A percentile compares a stretch with the other conserved stretches of the same genome.
Conservation (phyloP, 2,113 vertebrate genomes). For the Microcebus ravelobensis region DNA sequence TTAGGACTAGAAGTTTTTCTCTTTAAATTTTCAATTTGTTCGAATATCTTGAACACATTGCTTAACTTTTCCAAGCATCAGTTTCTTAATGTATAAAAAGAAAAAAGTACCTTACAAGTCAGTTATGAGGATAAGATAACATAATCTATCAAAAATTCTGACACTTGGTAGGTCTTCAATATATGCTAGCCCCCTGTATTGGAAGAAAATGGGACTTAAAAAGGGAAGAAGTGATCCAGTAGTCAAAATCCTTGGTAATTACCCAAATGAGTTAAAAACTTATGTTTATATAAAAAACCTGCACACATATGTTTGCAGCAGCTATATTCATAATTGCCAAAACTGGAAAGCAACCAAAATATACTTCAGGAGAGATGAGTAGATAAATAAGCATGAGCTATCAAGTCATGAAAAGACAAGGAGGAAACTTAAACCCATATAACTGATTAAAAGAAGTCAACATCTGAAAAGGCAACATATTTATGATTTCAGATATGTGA, state of each 20-base stretch:
- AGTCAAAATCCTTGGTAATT: neutral
- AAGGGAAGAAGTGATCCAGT: neutral
- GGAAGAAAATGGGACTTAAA: neutral
- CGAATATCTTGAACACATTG: neutral
- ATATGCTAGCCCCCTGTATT: neutral
- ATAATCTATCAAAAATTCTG: constrained; percentile 5
- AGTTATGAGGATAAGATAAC: neutral
- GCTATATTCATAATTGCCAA: neutral
- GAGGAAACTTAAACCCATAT: neutral
- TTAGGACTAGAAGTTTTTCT: neutral
- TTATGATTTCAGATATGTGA: neutral
- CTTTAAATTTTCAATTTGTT: constrained; percentile 30
- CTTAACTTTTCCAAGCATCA: neutral
- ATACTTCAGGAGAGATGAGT: neutral
- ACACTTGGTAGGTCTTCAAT: neutral
- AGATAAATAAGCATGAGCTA: neutral
- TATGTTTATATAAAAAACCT: neutral
- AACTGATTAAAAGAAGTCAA: neutral
- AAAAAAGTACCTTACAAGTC: neutral
- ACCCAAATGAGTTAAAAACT: neutral
- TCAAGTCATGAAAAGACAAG: neutral
- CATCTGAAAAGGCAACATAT: neutral
- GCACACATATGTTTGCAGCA: neutral
- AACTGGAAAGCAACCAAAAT: neutral
- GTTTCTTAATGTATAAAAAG: neutral